Percentiles rank a stretch among this genome's conserved stretches.
Conservation (phyloP, 2,113 vertebrate species). For the Pygoscelis antarcticus region DNA sequence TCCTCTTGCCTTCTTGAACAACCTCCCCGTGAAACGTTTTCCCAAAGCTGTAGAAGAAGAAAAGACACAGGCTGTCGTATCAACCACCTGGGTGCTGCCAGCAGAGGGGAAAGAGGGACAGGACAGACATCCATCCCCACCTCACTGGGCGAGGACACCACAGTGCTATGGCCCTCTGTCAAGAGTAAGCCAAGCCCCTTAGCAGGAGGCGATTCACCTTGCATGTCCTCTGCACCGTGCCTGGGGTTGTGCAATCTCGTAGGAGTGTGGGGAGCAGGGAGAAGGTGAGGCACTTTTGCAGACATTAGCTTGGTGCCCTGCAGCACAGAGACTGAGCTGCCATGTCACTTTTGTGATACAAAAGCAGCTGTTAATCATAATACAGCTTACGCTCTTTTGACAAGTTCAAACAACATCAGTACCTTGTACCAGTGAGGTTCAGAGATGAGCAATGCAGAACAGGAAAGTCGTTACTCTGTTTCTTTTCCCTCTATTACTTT, state of each 20-base stretch:
- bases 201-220: background rate
- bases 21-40: background rate
- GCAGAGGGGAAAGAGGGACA: background rate
- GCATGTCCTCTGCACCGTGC: background rate
- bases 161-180: background rate
- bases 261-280: background rate
- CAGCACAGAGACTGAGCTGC: background rate
- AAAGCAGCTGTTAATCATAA: background rate
- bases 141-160: background rate
- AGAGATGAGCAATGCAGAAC: background rate
- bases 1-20: background rate
- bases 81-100: background rate
- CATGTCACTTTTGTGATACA: background rate
- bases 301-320: background rate
- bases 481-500: background rate
- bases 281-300: background rate
- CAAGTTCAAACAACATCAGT: background rate
- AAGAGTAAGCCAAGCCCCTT: background rate
- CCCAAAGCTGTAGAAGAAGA: slow-evolving; percentile 18
- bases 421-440: background rate
- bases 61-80: background rate
- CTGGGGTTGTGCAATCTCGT: background rate
- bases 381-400: background rate
- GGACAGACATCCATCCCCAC: background rate
- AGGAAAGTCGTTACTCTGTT: background rate